phyloP scores from a whole-genome alignment of 1,140 invertebrate species.

The Ruditapes philippinarum region DNA sequence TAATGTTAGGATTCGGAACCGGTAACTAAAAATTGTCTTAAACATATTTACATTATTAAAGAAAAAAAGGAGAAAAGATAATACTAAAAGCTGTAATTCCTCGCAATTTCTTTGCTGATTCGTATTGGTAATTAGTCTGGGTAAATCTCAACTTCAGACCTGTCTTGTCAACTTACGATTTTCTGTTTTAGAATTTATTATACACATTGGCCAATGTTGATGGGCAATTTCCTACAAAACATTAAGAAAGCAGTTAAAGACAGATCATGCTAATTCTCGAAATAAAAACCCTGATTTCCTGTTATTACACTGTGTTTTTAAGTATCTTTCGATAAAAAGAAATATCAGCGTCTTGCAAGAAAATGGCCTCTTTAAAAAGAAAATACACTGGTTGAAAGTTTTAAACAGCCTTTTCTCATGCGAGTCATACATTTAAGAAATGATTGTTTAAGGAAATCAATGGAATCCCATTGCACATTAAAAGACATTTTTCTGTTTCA shows the following conservation, averaged over 20 bases:
- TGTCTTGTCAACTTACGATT: conserved; percentile 16
- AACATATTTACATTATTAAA: not conserved
- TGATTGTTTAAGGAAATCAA: conserved; percentile 6
- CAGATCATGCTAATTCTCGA: not conserved
- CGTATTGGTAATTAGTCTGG: not conserved
- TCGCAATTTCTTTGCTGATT: not conserved
- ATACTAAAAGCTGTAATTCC: conserved; percentile 1
- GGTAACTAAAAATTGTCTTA: not conserved
- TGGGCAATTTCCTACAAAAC: not conserved
- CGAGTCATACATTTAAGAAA: conserved; percentile 28
- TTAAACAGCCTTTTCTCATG: conserved; percentile 36
- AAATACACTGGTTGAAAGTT: conserved; percentile 35
- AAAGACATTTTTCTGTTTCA: conserved; percentile 48
- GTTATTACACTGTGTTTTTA: conserved; percentile 1
- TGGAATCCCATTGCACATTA: conserved; percentile 4
- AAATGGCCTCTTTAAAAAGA: conserved; percentile 21
- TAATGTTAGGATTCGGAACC: not conserved
- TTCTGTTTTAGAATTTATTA: conserved; percentile 22
- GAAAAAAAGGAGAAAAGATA: not conserved
- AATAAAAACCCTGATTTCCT: conserved; percentile 26
- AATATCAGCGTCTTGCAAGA: not conserved
- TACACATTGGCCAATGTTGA: not conserved
- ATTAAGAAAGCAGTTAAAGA: conserved; percentile 27
- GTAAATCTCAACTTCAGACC: not conserved
- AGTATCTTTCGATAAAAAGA: not conserved